Evolutionary conservation across 2,888 invertebrate species (phyloP), one percentile per base, ranked within the genome.

Genomic region (Microctonus aethiopoides): DNA sequence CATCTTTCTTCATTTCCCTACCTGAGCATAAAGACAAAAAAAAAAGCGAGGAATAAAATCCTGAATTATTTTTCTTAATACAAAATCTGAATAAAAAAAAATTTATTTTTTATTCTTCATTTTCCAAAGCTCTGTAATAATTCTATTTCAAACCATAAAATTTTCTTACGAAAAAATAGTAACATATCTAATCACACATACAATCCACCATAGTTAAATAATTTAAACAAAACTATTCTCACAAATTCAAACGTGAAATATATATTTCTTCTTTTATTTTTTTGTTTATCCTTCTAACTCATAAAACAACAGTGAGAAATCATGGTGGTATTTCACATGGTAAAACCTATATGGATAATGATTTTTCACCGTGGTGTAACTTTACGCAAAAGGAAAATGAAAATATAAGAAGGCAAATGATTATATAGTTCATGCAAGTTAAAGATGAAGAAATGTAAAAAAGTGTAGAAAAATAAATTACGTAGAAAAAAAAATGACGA

Each of bases 381-480:
- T 29, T 2, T 9, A n/a, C 20, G 2, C 46, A 46, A 46, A n/a
- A 16, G 6, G 20, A n/a, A 13, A 39, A 20, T 7, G 16, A 9
- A 16, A 7, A 20, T 7, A 16, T n/a, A n/a, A n/a, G n/a, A n/a
- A n/a, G 16, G 16, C 20, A 20, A 46, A 46, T 1, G n/a, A n/a
- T 46, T 46, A 20, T 1, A 16, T 46, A n/a, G n/a, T 46, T 16
- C 16, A 46, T 46, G 46, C 46, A 46, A 16, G n/a, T 46, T 16
- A n/a, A 46, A 46, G 7, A 4, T 16, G 20, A 46, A 16, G 16
- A 54, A 67, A 29, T 13, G 64, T 64, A 62, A 54, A 59, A 54
- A 52, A 32, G 20, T 61, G 57, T 67, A 65, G 65, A 60, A 73
- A 70, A 26, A 54, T 68, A 62, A 70, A 60, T 67, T 63, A 60